phyloP scores from a whole-genome alignment of 1,140 invertebrate genomes.

The Pseudomyrmex dendroicus region DNA sequence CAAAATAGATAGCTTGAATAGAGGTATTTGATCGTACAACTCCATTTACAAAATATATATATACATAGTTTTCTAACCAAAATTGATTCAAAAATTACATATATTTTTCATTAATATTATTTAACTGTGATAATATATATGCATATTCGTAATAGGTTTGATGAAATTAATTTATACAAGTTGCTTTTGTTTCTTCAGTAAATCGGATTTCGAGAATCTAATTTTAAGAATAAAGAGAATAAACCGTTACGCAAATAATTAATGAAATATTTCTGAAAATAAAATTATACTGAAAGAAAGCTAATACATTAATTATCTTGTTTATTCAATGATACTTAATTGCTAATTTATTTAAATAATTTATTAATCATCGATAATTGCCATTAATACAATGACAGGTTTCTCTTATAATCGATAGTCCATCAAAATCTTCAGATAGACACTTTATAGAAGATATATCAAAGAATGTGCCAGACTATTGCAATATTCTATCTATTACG shows the following conservation, averaged over 20 bases:
- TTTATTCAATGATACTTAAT: not conserved
- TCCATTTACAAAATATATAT: not conserved
- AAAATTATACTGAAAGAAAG: not conserved
- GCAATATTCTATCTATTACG: no score
- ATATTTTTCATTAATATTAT: not conserved
- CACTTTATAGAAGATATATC: no score
- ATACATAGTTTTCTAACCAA: not conserved
- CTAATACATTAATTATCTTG: not conserved
- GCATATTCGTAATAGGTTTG: not conserved
- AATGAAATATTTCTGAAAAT: not conserved
- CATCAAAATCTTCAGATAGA: no score
- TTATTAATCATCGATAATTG: no score
- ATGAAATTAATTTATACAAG: not conserved
- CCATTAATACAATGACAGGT: no score
- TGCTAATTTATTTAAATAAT: no score
- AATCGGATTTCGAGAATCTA: not conserved
- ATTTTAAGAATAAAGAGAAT: no score
- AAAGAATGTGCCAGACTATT: no score
- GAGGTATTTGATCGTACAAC: slow-evolving; percentile 12
- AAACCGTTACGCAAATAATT: not conserved
- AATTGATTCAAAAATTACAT: not conserved
- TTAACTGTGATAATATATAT: not conserved
- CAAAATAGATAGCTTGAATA: not conserved
- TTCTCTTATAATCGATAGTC: no score
- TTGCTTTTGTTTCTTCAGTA: not conserved